phyloP scores from a whole-genome alignment of 2,797 vertebrate genomes.

The Synaphobranchus kaupii region DNA sequence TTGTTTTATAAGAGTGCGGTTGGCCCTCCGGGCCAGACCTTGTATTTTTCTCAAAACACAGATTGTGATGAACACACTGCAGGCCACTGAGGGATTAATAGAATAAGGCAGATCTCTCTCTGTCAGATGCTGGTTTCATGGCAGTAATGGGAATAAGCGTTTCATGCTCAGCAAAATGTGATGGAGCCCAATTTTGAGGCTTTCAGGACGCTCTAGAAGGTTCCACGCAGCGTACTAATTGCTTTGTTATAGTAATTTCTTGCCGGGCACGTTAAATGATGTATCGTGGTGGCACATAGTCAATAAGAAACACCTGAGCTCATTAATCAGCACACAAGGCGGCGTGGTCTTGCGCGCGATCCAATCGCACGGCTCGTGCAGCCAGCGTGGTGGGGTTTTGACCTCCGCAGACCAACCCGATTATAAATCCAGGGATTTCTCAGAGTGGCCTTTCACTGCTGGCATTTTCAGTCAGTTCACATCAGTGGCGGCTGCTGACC shows the following conservation, averaged over 20 bases:
- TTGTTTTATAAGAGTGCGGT: too few relatives aligned
- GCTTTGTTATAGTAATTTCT: constrained; percentile 23
- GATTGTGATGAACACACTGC: neutral
- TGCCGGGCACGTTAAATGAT: constrained; percentile 18
- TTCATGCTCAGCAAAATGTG: neutral
- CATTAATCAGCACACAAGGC: neutral
- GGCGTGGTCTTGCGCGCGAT: neutral
- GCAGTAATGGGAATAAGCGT: neutral
- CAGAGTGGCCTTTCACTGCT: too few relatives aligned
- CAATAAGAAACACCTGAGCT: constrained; percentile 22
- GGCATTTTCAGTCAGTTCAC: too few relatives aligned
- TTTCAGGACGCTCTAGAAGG: neutral
- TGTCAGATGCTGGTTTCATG: neutral
- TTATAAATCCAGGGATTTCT: too few relatives aligned
- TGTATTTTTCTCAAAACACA: neutral
- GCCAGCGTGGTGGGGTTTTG: too few relatives aligned
- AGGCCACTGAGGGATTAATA: neutral
- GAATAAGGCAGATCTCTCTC: neutral
- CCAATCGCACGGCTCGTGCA: neutral
- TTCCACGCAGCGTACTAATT: neutral
- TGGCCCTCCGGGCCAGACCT: neutral
- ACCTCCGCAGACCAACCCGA: too few relatives aligned
- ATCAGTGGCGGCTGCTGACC: too few relatives aligned
- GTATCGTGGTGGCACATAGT: constrained; percentile 14
- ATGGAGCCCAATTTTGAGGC: neutral